Conservation (phyloP, 2,888 invertebrate genomes). For the Thalpophila matura region DNA sequence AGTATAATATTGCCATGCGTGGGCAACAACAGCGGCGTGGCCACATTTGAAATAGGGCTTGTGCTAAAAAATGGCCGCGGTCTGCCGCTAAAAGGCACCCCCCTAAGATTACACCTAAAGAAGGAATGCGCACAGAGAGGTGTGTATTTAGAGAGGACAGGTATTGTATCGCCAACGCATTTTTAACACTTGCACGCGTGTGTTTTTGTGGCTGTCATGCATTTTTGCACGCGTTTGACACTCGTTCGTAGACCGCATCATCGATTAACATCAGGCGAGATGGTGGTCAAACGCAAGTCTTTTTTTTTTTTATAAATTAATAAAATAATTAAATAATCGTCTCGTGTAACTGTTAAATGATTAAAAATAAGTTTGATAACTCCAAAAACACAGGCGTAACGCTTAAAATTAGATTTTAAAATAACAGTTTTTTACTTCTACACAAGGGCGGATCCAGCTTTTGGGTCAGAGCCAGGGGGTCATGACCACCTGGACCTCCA, state of each 20-base stretch:
- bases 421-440: conserved; percentile 51
- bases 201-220: conserved; percentile 71
- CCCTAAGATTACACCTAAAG: conserved; percentile 95
- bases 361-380: conserved; percentile 52
- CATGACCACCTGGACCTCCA: no score
- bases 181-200: conserved; percentile 89
- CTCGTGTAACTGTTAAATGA: neutral
- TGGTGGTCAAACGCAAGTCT: no score
- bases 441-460: no score
- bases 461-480: no score
- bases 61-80: conserved; percentile 95
- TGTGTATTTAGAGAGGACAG: conserved; percentile 93
- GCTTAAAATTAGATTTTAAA: conserved; percentile 71
- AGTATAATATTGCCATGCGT: conserved; percentile 96
- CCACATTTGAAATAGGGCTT: conserved; percentile 96
- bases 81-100: conserved; percentile 96
- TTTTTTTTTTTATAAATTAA: no score
- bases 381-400: conserved; percentile 77
- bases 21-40: conserved; percentile 96
- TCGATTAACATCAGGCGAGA: no score
- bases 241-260: no score
- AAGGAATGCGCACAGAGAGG: conserved; percentile 98
- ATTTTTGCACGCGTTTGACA: conserved; percentile 14
- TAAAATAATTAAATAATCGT: neutral
- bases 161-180: conserved; percentile 92